phyloP scores from a whole-genome alignment of 1,140 invertebrate genomes.

The Campoletis sonorensis region DNA sequence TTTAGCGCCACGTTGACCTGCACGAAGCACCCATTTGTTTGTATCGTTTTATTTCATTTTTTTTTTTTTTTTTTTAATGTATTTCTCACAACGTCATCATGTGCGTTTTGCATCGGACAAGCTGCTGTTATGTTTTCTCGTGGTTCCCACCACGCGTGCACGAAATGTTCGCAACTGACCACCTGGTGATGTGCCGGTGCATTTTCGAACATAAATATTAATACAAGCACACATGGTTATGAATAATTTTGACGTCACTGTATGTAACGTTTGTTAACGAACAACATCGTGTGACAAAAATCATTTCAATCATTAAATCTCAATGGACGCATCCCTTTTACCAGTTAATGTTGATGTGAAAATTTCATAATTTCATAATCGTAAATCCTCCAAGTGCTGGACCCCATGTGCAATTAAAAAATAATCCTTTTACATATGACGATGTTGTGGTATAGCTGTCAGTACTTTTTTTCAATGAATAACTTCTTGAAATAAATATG shows the following conservation, averaged over 20 bases:
- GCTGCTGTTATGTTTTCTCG: slow-evolving; percentile 16
- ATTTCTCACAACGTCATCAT: not conserved
- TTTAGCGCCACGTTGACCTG: too few relatives aligned
- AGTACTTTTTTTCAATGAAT: too few relatives aligned
- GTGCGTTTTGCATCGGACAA: not conserved
- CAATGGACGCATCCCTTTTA: too few relatives aligned
- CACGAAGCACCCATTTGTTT: not conserved
- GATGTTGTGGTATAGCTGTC: too few relatives aligned
- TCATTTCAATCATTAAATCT: too few relatives aligned
- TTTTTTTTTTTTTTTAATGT: not conserved
- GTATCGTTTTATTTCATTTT: not conserved
- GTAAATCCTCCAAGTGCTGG: too few relatives aligned
- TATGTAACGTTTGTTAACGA: not conserved
- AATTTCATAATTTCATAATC: too few relatives aligned
- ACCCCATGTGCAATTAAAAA: too few relatives aligned
- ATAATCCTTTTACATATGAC: too few relatives aligned
- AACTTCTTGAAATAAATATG: too few relatives aligned
- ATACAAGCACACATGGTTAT: not conserved
- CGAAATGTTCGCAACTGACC: slow-evolving; percentile 4
- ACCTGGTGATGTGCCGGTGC: not conserved
- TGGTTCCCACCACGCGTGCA: slow-evolving; percentile 18
- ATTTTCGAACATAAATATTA: not conserved
- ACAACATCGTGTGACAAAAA: not conserved
- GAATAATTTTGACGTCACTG: not conserved
- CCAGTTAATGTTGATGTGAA: too few relatives aligned